A percentile compares a stretch with the other conserved stretches of the same genome.
Conservation (phyloP, 1,140 invertebrate genomes). For the Gonioctena quinquepunctata region DNA sequence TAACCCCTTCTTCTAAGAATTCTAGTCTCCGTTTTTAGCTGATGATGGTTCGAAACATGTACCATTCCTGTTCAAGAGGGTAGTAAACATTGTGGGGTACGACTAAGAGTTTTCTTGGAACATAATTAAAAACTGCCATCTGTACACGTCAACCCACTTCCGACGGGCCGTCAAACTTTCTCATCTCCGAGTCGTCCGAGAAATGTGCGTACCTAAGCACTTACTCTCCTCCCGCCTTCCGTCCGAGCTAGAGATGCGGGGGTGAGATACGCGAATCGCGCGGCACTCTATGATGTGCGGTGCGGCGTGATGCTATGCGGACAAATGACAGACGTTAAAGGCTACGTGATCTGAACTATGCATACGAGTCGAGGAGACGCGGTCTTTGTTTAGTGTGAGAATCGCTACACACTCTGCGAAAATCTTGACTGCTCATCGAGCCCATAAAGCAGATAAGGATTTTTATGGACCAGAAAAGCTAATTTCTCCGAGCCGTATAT, state of each 20-base stretch:
- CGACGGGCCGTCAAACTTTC: no score
- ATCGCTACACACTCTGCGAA: conserved; percentile 24
- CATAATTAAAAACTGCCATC: no score
- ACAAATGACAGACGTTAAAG: conserved; percentile 45
- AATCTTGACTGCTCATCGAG: conserved; percentile 24
- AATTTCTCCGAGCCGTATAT: conserved; percentile 21
- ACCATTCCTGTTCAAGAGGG: no score
- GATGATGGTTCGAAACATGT: no score
- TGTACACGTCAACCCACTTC: no score
- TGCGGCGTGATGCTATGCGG: conserved; percentile 43
- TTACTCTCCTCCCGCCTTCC: no score
- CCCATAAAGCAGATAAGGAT: conserved; percentile 24
- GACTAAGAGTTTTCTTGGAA: no score
- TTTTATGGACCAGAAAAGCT: conserved; percentile 19
- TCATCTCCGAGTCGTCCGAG: neutral
- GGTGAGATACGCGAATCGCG: conserved; percentile 35
- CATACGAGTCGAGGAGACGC: conserved; percentile 22
- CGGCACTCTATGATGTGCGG: conserved; percentile 38
- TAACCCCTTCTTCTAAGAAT: no score
- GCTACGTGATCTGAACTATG: conserved; percentile 47
- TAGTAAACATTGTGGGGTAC: no score
- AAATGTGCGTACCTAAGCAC: no score
- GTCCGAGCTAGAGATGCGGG: conserved; percentile 32
- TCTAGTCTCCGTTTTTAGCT: no score
- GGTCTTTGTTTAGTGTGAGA: conserved; percentile 28